A percentile compares a stretch with the other conserved stretches of the same genome.
These are phyloP conservation scores for Doryteuthis pealeii DNA, from an alignment of 1,140 invertebrate species.

Conservation along the genomic window DNA sequence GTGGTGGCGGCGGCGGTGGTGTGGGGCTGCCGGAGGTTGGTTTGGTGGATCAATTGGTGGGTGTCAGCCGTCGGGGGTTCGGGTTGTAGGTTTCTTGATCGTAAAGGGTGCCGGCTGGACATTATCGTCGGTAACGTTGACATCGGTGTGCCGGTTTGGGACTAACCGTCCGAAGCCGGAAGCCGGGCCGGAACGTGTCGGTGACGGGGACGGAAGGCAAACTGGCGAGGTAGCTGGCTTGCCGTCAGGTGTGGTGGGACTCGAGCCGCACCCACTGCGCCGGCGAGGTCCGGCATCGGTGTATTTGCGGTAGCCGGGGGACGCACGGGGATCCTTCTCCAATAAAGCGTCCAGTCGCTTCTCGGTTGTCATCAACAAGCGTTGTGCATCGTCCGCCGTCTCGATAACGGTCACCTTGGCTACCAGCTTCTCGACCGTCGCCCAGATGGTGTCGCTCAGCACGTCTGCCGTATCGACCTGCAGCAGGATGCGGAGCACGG, in stretches of 20 bases:
- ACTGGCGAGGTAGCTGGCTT: too few species aligned
- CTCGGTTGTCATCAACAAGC: conserved; percentile 48
- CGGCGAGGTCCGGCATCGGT: conserved; percentile 57
- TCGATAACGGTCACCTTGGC: conserved; percentile 87
- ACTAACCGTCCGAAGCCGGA: too few species aligned
- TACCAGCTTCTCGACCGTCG: conserved; percentile 84
- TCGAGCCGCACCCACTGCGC: conserved; percentile 21
- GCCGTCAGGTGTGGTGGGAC: conserved; percentile 10
- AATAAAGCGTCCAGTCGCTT: conserved; percentile 40
- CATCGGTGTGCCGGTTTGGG: too few species aligned
- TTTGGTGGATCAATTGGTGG: too few species aligned
- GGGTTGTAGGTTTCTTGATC: too few species aligned
- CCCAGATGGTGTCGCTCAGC: conserved; percentile 46
- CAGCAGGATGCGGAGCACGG: conserved; percentile 86
- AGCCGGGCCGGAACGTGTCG: too few species aligned
- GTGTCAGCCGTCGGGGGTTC: too few species aligned
- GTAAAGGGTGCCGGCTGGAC: too few species aligned
- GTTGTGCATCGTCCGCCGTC: conserved; percentile 67
- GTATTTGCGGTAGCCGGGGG: conserved; percentile 24
- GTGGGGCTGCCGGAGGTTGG: neutral
- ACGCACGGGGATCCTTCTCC: conserved; percentile 21
- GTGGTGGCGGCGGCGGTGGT: neutral
- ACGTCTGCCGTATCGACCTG: conserved; percentile 83
- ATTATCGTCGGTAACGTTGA: too few species aligned
- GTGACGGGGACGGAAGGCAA: too few species aligned